These are phyloP conservation scores for Pithys albifrons DNA, from an alignment of 2,113 vertebrate species.

Conservation along the genomic window DNA sequence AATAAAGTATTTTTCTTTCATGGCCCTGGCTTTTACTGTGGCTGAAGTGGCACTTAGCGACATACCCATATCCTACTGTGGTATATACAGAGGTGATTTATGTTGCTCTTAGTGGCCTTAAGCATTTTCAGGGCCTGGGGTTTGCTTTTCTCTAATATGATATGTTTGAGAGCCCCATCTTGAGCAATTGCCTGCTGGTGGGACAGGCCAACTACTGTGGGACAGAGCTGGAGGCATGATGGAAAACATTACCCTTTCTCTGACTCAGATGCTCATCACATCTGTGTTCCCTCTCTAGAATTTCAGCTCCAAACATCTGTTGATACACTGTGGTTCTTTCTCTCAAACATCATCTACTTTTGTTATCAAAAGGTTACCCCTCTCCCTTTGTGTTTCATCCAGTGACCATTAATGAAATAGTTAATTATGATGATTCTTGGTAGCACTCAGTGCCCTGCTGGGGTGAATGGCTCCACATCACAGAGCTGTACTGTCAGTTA, in stretches of 20 bases:
- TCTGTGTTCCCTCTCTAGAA: neutral
- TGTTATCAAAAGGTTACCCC: neutral
- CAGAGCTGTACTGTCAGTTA: neutral
- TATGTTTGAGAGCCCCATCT: neutral
- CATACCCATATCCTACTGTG: neutral
- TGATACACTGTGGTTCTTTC: neutral
- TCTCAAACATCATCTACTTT: neutral
- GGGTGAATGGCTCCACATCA: neutral
- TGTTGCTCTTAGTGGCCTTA: neutral
- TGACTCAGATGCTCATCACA: neutral
- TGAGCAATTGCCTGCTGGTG: neutral
- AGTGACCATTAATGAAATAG: neutral
- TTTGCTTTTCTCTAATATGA: neutral
- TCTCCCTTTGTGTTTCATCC: neutral
- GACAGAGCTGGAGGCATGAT: neutral
- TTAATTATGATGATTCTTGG: neutral
- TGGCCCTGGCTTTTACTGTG: neutral
- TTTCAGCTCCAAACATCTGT: neutral
- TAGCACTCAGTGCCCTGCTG: neutral
- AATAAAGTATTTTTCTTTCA: neutral
- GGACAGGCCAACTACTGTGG: neutral
- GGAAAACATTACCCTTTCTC: neutral
- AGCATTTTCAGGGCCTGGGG: neutral
- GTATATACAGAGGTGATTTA: neutral
- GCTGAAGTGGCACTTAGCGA: neutral